Evolutionary conservation across 1,140 invertebrate species (phyloP), one percentile per base, ranked within the genome.

Genomic region (Aphelenchoides besseyi): DNA sequence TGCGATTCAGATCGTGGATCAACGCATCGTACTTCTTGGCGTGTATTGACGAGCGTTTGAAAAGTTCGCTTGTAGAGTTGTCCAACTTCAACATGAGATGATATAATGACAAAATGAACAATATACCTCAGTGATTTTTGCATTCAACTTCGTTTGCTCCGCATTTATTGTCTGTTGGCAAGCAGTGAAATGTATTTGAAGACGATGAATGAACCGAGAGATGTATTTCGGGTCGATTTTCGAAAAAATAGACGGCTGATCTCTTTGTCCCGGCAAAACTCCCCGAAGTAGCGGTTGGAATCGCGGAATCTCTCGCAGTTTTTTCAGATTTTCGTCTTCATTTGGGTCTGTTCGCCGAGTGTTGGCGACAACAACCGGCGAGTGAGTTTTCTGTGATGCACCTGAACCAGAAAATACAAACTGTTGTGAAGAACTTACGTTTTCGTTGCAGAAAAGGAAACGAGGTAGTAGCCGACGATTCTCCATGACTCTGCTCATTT

Each of bases 151-250:
- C 16, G 32, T 66, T 57, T 78, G 77, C 29, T 78, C 75, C 1
- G 63, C 30, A 2, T 55, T 59, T 28, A 78, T 79, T 2, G 79
- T 57, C 63, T 79, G 67, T 33, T 76, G 52, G 52, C 77, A 78
- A 8, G 35, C 26, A 2, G 41, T 9, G 66, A 82, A 78, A 64
- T 78, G 77, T n/a, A 74, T 48, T 41, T 81, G 79, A 35, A 78
- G 59, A 23, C 77, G 76, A 0, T 81, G 74, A 26, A 72, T 28
- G 55, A 78, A 78, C 26, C 68, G 26, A 32, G 62, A 53, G 28
- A 81, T 81, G 5, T 76, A 55, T 37, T 80, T 74, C 12, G 64
- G 57, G 26, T 81, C 76, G 18, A 78, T 69, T 61, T 81, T 81
- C 5, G 48, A 37, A 26, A 80, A 74, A 5, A 78, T 53, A 33